These are phyloP conservation scores for Rattus norvegicus DNA, from an alignment of 2,113 vertebrate species.

Conservation along the genomic window DNA sequence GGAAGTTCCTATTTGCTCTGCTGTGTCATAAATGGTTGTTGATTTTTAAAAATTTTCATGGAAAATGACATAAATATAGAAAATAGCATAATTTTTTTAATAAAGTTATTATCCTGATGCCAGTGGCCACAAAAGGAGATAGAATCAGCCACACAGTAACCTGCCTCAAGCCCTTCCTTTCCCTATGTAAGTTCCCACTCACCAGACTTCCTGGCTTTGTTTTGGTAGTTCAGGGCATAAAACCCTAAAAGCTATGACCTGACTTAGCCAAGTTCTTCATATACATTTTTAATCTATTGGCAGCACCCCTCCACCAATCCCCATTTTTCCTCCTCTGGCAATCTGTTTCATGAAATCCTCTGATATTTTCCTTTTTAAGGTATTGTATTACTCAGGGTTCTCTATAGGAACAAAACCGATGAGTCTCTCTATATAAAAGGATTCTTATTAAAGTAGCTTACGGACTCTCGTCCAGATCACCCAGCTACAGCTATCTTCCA, in stretches of 20 bases:
- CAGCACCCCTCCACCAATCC: not conserved
- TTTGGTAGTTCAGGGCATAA: not conserved
- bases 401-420: not conserved
- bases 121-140: not conserved
- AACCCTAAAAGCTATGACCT: not conserved
- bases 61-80: conserved; percentile 44
- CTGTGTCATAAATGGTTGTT: conserved; percentile 3
- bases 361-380: not conserved
- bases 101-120: not conserved
- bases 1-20: conserved; percentile 28
- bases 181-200: not conserved
- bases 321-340: not conserved
- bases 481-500: not conserved
- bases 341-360: conserved; percentile 15
- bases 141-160: not conserved
- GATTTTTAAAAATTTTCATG: conserved; percentile 7
- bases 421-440: no score
- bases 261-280: not conserved
- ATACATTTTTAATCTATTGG: not conserved
- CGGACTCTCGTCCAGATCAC: not conserved
- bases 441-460: no score
- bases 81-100: not conserved
- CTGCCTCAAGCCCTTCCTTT: not conserved
- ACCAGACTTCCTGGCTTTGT: not conserved
- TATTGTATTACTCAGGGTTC: not conserved